Evolutionary conservation across 2,113 vertebrate species (phyloP).

Genomic region (Arothron firmamentum): DNA sequence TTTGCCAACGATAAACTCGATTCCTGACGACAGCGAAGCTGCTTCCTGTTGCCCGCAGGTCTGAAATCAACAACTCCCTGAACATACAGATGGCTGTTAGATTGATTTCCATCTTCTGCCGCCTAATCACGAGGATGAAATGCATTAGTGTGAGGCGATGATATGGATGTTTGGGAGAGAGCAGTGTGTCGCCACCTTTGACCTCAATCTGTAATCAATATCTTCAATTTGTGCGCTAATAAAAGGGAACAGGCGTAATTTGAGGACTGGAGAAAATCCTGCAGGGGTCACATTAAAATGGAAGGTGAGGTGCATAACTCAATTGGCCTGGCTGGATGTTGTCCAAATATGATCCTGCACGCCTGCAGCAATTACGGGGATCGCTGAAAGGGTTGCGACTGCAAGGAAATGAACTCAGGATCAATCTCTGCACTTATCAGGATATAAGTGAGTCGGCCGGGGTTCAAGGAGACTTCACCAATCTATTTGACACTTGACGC

Average conservation of each 20-base stretch:
- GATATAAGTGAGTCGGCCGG: conserved; percentile 44
- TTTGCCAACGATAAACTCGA: conserved; percentile 46
- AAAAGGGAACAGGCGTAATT: conserved; percentile 50
- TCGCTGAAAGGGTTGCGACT: conserved; percentile 42
- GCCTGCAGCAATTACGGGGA: conserved; percentile 58
- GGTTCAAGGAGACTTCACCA: conserved; percentile 61
- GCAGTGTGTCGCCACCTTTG: conserved; percentile 50
- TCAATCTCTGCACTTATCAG: conserved; percentile 62
- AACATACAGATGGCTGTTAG: conserved; percentile 15
- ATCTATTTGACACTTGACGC: conserved; percentile 40
- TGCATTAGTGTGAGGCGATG: conserved; percentile 26
- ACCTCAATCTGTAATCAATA: conserved; percentile 56
- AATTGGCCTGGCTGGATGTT: conserved; percentile 50
- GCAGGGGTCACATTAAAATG: conserved; percentile 56
- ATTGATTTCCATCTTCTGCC: conserved; percentile 27
- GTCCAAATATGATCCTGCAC: conserved; percentile 66
- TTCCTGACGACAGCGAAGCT: conserved; percentile 1
- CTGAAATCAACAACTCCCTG: conserved; percentile 1
- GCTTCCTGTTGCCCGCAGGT: neutral
- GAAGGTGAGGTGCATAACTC: conserved; percentile 35
- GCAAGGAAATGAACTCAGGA: conserved; percentile 54
- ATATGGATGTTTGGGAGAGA: conserved; percentile 27
- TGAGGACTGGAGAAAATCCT: conserved; percentile 29
- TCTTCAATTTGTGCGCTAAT: conserved; percentile 56
- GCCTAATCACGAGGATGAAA: conserved; percentile 30